Base-by-base conservation (phyloP, 2,888 invertebrate genomes). In the Patella caerulea region DNA sequence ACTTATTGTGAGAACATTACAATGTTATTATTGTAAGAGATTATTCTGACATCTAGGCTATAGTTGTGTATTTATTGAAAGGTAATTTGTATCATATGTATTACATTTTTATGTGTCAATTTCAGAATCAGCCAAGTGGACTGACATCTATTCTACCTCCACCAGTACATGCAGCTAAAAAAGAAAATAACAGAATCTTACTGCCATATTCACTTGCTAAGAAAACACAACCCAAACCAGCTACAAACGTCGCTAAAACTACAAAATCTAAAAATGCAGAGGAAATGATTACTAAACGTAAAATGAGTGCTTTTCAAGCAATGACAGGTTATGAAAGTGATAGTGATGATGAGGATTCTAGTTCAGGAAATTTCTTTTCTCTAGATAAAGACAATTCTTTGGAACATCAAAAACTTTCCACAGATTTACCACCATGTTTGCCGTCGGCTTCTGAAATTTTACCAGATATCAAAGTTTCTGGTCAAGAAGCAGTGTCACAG, bases 131-230 rank as follows among this genome's bases (percentile, higher is more conserved):
- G 72, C 29, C 74, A 3, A 81, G 82, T 75, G 87, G 87, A 12
- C 77, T 90, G 71, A 85, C 86, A 65, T 82, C 88, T 17, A 52
- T 88, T 53, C 81, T 90, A 24, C 90, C 90, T 29, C 82, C 86
- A 11, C 90, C 90, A 24, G 81, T 86, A 11, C 86, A 89, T 81
- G 82, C 84, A 15, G 78, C 84, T 9, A 85, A 81, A 75, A 90
- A 90, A 76, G 87, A 88, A 78, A 72, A 84, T 9, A 87, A 88
- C 72, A 82, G 90, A 70, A 83, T 86, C 9, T 82, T 90, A 19
- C 75, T 88, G 45, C 88, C 89, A 24, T 83, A 88, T 72, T 80
- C 85, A 0, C 82, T 89, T 12, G 83, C 80, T 12, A 85, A 84
- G 72, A 83, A 78, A 71, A 78, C 81, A 73, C 75, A 54, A 72